These are phyloP conservation scores for Platysteira castanea DNA, from an alignment of 2,113 vertebrate genomes.

Conservation along the genomic window DNA sequence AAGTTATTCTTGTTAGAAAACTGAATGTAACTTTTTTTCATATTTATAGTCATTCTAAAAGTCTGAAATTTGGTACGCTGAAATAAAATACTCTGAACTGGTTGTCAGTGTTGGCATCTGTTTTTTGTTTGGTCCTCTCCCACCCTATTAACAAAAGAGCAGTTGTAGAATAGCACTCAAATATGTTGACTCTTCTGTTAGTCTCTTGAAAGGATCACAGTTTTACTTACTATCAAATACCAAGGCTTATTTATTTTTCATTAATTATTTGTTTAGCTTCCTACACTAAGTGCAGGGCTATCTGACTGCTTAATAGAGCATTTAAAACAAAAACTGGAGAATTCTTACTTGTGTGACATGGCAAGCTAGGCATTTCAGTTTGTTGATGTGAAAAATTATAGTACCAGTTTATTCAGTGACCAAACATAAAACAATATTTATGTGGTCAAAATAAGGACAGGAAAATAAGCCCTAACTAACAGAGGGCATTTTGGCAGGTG, in stretches of 20 bases:
- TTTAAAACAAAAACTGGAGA: not conserved
- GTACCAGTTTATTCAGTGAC: not conserved
- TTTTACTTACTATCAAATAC: not conserved
- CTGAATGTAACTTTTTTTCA: not conserved
- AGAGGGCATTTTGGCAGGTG: not conserved
- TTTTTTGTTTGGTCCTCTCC: not conserved
- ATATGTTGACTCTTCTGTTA: not conserved
- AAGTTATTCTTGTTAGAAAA: not conserved
- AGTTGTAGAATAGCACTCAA: not conserved
- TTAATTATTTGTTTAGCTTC: not conserved
- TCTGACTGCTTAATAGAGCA: not conserved
- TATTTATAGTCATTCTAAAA: not conserved
- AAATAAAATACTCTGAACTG: not conserved
- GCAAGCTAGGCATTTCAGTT: not conserved
- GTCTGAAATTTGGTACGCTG: not conserved
- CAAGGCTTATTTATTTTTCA: not conserved
- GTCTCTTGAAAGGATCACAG: not conserved
- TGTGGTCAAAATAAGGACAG: not conserved
- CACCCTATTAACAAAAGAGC: not conserved
- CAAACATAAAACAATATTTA: not conserved
- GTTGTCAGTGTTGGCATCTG: not conserved
- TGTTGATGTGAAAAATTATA: not conserved
- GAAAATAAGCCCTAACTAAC: not conserved
- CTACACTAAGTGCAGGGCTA: not conserved
- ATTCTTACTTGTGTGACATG: not conserved